Percentiles rank a stretch among this genome's conserved stretches.
Conservation (phyloP, 2,797 vertebrate species). For the Myripristis murdjan region DNA sequence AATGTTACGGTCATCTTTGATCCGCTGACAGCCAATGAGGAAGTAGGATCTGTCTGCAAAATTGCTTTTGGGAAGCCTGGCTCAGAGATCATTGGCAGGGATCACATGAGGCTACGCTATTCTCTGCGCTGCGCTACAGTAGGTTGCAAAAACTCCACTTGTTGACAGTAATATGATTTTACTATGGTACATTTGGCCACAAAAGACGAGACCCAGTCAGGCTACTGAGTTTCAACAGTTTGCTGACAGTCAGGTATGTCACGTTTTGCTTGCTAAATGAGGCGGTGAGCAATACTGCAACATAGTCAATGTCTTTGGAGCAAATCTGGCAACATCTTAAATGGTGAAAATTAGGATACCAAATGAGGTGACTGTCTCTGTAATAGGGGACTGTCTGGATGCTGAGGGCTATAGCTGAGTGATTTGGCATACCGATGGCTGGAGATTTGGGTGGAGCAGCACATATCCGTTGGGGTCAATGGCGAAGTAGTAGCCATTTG, state of each 20-base stretch:
- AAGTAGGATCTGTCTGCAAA: not conserved
- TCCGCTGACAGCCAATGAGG: not conserved
- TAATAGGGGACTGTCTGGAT: not conserved
- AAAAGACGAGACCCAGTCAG: not conserved
- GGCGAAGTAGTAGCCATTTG: slow-evolving; percentile 98
- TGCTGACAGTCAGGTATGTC: slow-evolving; percentile 11
- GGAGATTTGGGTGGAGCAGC: slow-evolving; percentile 96
- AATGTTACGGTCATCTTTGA: slow-evolving; percentile 1
- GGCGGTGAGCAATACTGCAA: not conserved
- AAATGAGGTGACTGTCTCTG: not conserved
- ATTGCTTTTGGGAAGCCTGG: not conserved
- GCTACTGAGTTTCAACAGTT: not conserved
- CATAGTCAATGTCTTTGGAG: slow-evolving; percentile 4
- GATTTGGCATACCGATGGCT: slow-evolving; percentile 89
- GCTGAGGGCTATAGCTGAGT: not conserved
- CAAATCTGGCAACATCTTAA: not conserved
- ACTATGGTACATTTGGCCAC: too few relatives aligned
- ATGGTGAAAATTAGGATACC: not conserved
- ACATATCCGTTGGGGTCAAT: slow-evolving; percentile 99
- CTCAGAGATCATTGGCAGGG: slow-evolving; percentile 13
- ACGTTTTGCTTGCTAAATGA: slow-evolving; percentile 4
- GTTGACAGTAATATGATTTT: too few relatives aligned
- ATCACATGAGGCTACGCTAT: not conserved
- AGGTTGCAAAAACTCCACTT: not conserved
- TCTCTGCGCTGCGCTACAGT: not conserved